Evolutionary conservation across 2,113 vertebrate species (phyloP), one percentile per base, ranked within the genome.

Genomic region (Phoxinus phoxinus): DNA sequence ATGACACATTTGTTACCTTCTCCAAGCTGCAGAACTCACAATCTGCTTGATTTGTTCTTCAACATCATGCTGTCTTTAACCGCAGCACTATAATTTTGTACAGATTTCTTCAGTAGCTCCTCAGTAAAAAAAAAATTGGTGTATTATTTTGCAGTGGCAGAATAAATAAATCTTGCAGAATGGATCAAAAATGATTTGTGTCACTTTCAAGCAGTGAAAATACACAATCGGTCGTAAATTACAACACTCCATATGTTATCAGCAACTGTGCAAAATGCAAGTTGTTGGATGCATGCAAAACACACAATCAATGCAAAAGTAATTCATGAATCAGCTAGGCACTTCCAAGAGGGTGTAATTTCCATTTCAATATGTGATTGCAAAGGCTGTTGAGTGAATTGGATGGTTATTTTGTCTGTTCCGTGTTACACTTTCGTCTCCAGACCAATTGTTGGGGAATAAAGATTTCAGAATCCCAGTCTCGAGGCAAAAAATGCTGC

Each of bases 281-380:
- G 79, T 61, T 83, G 84, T 87, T 73, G 53, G 83, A 88, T 83
- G 56, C 74, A 84, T 81, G 89, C 92, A 91, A 86, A 89, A 87
- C 89, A 90, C 86, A 91, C 91, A 93, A 92, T 94, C 92, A 92
- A 88, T 30, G 85, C 71, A 87, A 90, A 91, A 90, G 86, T 90
- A 89, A 91, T 90, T 91, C 85, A 89, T 89, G 90, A 92, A 92
- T 92, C 88, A 87, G 83, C 86, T 86, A 51, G 87, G 88, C 85
- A 89, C 87, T 90, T 88, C 86, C 91, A 82, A 79, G 89, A 91
- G 81, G 81, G 78, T 92, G 85, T 91, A 89, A 94, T 94, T 93
- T 94, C 87, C 91, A 93, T 91, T 91, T 90, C 83, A 90, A 88
- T 88, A 91, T 89, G 92, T 93, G 91, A 94, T 91, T 94, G 89